Base-by-base conservation (phyloP, 2,113 vertebrate species). In the Colinus virginianus region DNA sequence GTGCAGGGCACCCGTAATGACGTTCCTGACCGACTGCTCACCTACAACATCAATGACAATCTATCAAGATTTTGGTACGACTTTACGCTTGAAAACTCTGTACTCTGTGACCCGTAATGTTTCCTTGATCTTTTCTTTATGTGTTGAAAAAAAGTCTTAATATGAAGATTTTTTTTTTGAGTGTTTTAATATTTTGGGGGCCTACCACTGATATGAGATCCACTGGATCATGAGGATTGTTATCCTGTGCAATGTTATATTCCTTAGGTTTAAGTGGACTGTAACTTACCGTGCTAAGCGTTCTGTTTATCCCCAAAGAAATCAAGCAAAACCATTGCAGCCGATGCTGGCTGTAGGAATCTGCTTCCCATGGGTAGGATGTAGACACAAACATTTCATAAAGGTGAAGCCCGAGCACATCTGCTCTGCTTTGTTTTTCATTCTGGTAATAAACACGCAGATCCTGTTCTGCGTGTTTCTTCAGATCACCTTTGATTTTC, bases 11-110 rank as follows among this genome's bases (percentile, higher is more conserved):
- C 97, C 84, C 93, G 80, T 69, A 75, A 93, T 20, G 97, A 98
- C 17, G 91, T 98, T 53, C 98, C 99, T 1, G 98, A 98, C 68
- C 96, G 97, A 34, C 90, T 98, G 74, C 97, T 99, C 85, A 95
- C 98, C 88, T 97, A 93, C 23, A 97, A 99, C 91, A 92, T 98
- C 62, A 98, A 95, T 62, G 98, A 99, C 75, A 98, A 98, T 94
- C 96, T 99, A 92, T 97, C 98, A 68, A 98, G 96, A 74, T 99
- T 99, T 95, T 98, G 98, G 96, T 99, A 99, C 34, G 99, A 99
- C 97, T 99, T 99, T 91, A 99, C 98, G 25, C 97, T 99, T 87
- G 99, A 99, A 96, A 99, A 99, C 96, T 99, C 99, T 7, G 98
- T 99, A 84, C 98, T 99, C 59, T 98, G 97, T 86, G 97, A 98